Percentiles rank a stretch among this genome's conserved stretches.
These are phyloP conservation scores for Vanessa atalanta DNA, from an alignment of 1,140 invertebrate species.

Conservation along the genomic window DNA sequence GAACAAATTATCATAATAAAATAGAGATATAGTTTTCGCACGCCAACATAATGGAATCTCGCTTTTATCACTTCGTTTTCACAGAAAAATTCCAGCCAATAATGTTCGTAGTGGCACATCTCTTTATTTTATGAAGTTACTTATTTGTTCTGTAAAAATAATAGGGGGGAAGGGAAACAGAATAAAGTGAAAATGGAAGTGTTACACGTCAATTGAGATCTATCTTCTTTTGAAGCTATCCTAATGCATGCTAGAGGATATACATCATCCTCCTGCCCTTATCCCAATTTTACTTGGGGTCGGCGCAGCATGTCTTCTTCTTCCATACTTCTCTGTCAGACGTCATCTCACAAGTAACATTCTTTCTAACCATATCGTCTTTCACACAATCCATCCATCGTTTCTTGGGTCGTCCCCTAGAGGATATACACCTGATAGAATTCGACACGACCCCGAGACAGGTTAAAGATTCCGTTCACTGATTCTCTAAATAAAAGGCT, in stretches of 20 bases:
- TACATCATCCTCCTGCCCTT: no score
- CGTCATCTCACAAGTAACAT: no score
- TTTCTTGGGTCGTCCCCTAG: no score
- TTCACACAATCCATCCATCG: no score
- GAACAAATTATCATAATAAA: background rate
- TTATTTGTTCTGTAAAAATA: conserved; percentile 16
- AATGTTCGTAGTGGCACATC: conserved; percentile 13
- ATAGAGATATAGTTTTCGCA: background rate
- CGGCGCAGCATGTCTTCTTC: no score
- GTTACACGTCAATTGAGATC: background rate
- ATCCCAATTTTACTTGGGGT: no score
- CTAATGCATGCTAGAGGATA: background rate
- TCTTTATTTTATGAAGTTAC: conserved; percentile 34
- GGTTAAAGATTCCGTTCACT: no score
- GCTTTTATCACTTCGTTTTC: conserved; percentile 16
- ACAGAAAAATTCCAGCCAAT: conserved; percentile 14
- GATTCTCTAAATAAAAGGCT: no score
- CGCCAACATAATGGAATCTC: conserved; percentile 2
- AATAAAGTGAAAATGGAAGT: background rate
- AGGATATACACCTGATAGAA: no score
- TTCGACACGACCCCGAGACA: no score
- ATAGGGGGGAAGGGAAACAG: background rate
- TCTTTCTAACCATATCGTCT: no score
- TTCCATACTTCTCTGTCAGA: no score
- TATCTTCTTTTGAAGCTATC: background rate